phyloP scores from a whole-genome alignment of 2,113 vertebrate genomes.

The Anoura caudifer region DNA sequence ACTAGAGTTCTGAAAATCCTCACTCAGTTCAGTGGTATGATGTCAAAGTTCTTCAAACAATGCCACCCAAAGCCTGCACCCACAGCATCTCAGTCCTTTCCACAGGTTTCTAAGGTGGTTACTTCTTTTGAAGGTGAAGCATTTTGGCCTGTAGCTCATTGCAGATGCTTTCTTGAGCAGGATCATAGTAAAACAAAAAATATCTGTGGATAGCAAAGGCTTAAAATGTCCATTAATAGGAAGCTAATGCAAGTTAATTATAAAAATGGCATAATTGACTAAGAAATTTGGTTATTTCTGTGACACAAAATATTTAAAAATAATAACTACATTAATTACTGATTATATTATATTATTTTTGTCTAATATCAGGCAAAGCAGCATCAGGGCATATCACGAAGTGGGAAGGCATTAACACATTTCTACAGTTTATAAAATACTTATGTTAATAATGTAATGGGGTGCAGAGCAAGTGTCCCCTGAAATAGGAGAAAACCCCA shows the following conservation, averaged over 20 bases:
- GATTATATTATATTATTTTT: background rate
- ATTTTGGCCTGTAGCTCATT: background rate
- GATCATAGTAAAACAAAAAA: background rate
- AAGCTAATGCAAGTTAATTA: background rate
- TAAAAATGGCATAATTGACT: background rate
- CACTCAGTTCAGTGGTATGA: background rate
- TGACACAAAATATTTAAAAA: background rate
- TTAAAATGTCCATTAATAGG: background rate
- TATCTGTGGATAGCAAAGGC: background rate
- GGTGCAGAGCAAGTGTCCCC: too few relatives aligned
- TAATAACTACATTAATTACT: background rate
- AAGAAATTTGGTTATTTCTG: background rate
- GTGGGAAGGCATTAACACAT: background rate
- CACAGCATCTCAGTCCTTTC: background rate
- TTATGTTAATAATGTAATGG: background rate
- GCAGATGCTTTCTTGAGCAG: background rate
- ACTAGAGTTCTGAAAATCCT: background rate
- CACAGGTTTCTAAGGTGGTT: background rate
- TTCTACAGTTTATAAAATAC: background rate
- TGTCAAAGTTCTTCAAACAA: background rate
- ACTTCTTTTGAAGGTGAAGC: background rate
- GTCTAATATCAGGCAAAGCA: background rate
- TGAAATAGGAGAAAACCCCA: too few relatives aligned
- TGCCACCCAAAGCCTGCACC: background rate
- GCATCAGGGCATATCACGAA: background rate